Conservation (phyloP, 2,113 vertebrate genomes). For the Leptosomus discolor region DNA sequence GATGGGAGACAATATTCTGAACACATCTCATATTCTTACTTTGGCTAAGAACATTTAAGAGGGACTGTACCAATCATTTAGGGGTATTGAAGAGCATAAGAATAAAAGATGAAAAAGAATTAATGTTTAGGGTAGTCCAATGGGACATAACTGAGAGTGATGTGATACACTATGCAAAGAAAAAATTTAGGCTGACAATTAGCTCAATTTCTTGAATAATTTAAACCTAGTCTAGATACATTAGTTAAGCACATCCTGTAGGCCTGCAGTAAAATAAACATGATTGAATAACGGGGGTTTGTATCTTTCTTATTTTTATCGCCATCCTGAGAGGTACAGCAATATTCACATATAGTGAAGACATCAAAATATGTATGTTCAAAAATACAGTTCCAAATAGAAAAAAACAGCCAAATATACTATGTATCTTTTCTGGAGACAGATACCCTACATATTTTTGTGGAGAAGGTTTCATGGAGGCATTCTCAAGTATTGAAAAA, state of each 20-base stretch:
- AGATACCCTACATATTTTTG: no score
- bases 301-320: background rate
- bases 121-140: background rate
- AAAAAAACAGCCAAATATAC: background rate
- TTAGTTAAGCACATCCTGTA: background rate
- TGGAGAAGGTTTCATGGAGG: no score
- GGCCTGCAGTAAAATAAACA: background rate
- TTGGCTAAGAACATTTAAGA: background rate
- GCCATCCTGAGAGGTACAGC: background rate
- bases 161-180: background rate
- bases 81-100: background rate
- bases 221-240: background rate
- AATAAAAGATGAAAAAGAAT: background rate
- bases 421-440: no score
- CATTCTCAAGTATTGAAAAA: background rate
- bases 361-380: background rate
- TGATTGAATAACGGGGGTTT: background rate
- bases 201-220: background rate
- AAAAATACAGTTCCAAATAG: background rate
- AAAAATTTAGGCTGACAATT: background rate
- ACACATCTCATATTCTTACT: background rate
- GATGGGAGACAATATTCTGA: background rate
- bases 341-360: background rate
- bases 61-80: background rate
- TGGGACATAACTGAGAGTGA: background rate